Evolutionary conservation across 2,797 vertebrate species (phyloP).

Genomic region (Eulemur rubriventer): DNA sequence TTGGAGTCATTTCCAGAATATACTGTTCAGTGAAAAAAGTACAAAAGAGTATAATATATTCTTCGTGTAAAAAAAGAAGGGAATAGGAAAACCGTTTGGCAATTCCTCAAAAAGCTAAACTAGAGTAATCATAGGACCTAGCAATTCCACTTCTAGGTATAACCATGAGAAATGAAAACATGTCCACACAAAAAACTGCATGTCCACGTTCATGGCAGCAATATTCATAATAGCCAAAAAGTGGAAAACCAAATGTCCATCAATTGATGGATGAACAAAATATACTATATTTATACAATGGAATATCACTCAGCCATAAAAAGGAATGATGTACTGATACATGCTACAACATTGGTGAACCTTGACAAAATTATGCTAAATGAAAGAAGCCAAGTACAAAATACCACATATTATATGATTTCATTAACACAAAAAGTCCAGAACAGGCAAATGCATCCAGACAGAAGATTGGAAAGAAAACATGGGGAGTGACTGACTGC

Average conservation of each 20-base stretch:
- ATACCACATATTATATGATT: not conserved
- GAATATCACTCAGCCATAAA: not conserved
- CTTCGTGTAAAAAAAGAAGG: not conserved
- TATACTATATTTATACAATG: not conserved
- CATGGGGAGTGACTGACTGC: not conserved
- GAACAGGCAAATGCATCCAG: conserved; percentile 30
- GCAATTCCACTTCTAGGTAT: not conserved
- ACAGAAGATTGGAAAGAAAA: not conserved
- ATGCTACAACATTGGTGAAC: not conserved
- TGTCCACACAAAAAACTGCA: not conserved
- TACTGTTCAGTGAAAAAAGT: not conserved
- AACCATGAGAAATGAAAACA: not conserved
- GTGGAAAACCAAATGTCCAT: not conserved
- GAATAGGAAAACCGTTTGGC: not conserved
- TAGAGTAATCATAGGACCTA: not conserved
- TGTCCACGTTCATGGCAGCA: not conserved
- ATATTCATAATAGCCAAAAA: not conserved
- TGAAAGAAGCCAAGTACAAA: conserved; percentile 35
- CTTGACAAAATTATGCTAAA: not conserved
- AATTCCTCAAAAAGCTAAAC: conserved; percentile 40
- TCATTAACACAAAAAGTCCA: conserved; percentile 30
- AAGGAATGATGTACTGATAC: not conserved
- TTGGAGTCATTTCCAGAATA: conserved; percentile 3
- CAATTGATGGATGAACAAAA: not conserved
- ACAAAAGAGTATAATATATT: not conserved